Base-by-base conservation (phyloP, 1,140 invertebrate species). In the Pseudomyrmex dendroicus region DNA sequence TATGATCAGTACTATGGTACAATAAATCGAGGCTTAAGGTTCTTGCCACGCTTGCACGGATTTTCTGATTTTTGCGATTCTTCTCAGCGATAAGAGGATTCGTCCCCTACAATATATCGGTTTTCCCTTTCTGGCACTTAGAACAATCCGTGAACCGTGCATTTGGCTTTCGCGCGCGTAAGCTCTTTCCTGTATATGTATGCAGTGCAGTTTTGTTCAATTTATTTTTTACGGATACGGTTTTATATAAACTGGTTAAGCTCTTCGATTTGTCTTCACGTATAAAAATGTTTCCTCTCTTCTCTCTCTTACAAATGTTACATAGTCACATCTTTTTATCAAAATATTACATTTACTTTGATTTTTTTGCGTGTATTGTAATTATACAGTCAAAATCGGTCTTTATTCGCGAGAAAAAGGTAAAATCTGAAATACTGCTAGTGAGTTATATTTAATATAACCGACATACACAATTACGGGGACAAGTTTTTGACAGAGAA, bases 31-130 rank as follows among this genome's bases (percentile, higher is more conserved):
- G 76, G 86, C 73, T 88, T 80, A 87, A 82, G 57, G 73, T 87
- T 85, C 73, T 84, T 88, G 85, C 84, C 59, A 70, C 85, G 86
- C 82, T 68, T 76, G 73, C 82, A 70, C 52, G 85, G 80, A 77
- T 86, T 78, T 84, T 52, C 84, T 73, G 86, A 84, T 87, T 87
- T 87, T 83, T 63, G 66, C 73, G 88, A 89, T 89, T 82, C 82
- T 73, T 84, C 78, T 57, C 68, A 70, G 25, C 73, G 76, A 87
- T 89, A 89, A 89, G 87, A 89, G 85, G 88, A 89, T 89, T 89
- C 80, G 44, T 73, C 82, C 78, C 73, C 86, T 89, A 73, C 86
- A 82, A 87, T 87, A 77, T 83, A 74, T 87, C 67, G 86, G 74
- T 84, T 73, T 84, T 61, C 67, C 48, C 73, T 44, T 22, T 66